Conservation (phyloP, 2,113 vertebrate species). For the Ammospiza caudacuta region DNA sequence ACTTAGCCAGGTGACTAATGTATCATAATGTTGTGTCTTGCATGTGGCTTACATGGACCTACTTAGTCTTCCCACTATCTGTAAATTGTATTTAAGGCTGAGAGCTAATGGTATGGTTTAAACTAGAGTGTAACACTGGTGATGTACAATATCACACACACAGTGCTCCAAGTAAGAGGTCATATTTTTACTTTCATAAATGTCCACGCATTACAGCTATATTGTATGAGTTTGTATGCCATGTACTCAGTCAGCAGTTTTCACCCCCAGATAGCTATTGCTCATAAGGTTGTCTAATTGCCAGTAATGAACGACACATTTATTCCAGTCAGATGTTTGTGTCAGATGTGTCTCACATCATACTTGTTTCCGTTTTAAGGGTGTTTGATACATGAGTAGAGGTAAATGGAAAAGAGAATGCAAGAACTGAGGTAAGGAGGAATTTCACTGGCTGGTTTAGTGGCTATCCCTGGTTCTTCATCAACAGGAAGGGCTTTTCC, state of each 20-base stretch:
- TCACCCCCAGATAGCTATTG: neutral
- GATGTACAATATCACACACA: neutral
- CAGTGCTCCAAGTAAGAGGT: neutral
- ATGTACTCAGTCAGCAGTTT: neutral
- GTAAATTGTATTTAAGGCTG: neutral
- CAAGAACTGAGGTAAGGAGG: neutral
- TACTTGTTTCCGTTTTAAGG: neutral
- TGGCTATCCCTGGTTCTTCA: neutral
- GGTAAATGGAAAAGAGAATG: neutral
- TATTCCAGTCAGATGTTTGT: neutral
- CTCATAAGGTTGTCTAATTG: neutral
- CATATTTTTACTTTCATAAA: neutral
- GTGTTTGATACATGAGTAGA: neutral
- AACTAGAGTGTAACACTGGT: neutral
- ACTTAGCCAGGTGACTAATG: neutral
- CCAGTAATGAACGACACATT: neutral
- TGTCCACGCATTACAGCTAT: rapidly evolving
- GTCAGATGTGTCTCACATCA: neutral
- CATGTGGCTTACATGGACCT: neutral
- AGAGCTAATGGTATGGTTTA: neutral
- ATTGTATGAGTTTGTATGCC: neutral
- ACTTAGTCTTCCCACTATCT: neutral
- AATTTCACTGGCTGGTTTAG: neutral
- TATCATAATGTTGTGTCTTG: neutral
- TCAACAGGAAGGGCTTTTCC: neutral